Evolutionary conservation across 2,797 vertebrate species (phyloP).

Genomic region (Hippoglossus hippoglossus): DNA sequence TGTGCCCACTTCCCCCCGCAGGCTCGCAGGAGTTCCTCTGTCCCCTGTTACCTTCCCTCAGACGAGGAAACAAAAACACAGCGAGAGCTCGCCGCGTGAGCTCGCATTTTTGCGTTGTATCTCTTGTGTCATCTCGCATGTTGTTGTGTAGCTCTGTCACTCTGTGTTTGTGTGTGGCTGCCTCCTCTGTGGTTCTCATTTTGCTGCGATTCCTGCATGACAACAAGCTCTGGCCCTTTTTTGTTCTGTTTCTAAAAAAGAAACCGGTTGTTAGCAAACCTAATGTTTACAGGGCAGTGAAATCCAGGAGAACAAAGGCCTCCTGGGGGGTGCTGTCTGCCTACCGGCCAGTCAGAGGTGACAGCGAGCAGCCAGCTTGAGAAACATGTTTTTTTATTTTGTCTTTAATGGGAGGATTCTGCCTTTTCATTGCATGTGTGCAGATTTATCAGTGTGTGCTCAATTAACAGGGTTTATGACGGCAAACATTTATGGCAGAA

Average conservation of each 20-base stretch:
- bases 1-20: conserved; percentile 39
- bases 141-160: too few relatives aligned
- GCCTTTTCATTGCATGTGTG: conserved; percentile 1
- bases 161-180: too few relatives aligned
- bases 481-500: too few relatives aligned
- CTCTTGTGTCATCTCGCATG: not conserved
- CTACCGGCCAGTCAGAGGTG: conserved; percentile 42
- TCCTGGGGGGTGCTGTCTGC: conserved; percentile 37
- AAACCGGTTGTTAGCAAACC: conserved; percentile 48
- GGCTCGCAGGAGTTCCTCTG: conserved; percentile 41
- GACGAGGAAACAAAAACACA: too few relatives aligned
- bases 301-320: conserved; percentile 55
- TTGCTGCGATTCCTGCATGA: conserved; percentile 28
- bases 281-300: conserved; percentile 57
- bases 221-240: too few relatives aligned
- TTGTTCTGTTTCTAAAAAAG: not conserved
- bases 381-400: not conserved
- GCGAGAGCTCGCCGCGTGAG: too few relatives aligned
- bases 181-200: too few relatives aligned
- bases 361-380: conserved; percentile 36
- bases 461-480: too few relatives aligned
- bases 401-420: not conserved
- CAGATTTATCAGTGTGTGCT: too few relatives aligned
- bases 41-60: conserved; percentile 30
- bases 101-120: not conserved